Base-by-base conservation (phyloP, 2,797 vertebrate genomes). In the Heteromormyrus szaboi region DNA sequence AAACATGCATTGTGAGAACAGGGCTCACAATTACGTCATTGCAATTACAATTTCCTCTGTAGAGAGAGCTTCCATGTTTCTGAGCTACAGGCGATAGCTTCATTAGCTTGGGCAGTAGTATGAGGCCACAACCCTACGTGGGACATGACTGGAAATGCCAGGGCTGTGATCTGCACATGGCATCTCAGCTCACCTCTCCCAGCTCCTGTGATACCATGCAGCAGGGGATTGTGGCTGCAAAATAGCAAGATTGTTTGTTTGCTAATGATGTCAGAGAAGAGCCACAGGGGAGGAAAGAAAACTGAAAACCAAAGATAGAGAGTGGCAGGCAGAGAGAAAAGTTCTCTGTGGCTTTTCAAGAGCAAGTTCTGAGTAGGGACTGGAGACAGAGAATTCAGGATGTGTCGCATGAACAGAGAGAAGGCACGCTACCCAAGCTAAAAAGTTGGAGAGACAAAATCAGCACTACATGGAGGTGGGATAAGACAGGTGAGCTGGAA, bases 1-100 rank as follows among this genome's bases (percentile, higher is more conserved):
- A 85, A 51, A 85, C 22, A 53, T 25, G 83, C 22, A 25, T 53
- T 3, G 48, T 22, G 22, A 51, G 83, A 48, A 25, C 19, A 53
- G 19, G 19, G 11, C 83, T 51, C 41, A 53, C 44, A 50, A 85
- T 53, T 46, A 22, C 41, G 2, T 89, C 85, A 89, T 92, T 89
- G 14, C 65, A 17, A 41, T 79, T 46, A 54, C 91, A 91, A 91
- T 89, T 87, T 79, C 56, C 87, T 89, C 89, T 79, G 81, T 87
- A 88, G 89, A 89, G 84, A 25, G 19, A 90, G 90, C 88, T 89
- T 90, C 65, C 84, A 37, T 81, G 87, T 87, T 89, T 88, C 89
- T 88, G 56, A 90, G 92, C 90, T 91, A 91, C 91, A 90, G 91
- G 76, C 54, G 88, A 90, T 76, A 89, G 89, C 91, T 91, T 91